Conservation (phyloP, 1,140 invertebrate species). For the Brachionus plicatilis region DNA sequence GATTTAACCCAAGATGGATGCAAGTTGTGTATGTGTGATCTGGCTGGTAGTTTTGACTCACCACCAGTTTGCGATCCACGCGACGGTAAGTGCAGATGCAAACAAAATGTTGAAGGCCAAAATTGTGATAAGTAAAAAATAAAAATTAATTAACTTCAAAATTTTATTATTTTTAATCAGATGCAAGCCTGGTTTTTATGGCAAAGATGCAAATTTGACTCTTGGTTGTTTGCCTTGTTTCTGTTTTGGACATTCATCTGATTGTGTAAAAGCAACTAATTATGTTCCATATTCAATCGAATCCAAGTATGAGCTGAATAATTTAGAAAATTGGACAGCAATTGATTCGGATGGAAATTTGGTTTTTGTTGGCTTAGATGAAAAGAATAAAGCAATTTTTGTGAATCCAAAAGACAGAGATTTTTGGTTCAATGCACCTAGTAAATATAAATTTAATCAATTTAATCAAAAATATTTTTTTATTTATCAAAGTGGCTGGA, state of each 20-base stretch:
- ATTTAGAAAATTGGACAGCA: constrained; percentile 46
- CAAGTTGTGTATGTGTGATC: constrained; percentile 78
- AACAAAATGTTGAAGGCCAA: constrained; percentile 42
- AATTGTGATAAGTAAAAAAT: constrained; percentile 53
- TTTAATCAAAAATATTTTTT: not conserved
- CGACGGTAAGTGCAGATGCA: constrained; percentile 57
- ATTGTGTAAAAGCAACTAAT: constrained; percentile 75
- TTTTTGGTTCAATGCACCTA: constrained; percentile 27
- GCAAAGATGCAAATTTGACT: constrained; percentile 76
- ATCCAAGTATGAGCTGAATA: not conserved
- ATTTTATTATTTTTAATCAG: not conserved
- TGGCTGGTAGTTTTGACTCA: constrained; percentile 67
- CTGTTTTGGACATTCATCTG: constrained; percentile 92
- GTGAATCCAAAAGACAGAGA: not conserved
- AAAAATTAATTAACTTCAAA: not conserved
- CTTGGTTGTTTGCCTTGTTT: constrained; percentile 98
- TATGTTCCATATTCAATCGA: constrained; percentile 64
- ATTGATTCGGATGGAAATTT: constrained; percentile 3
- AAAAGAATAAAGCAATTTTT: not conserved
- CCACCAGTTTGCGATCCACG: constrained; percentile 73
- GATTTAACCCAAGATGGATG: constrained; percentile 70
- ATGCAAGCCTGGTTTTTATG: constrained; percentile 93
- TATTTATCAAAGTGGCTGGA: not conserved
- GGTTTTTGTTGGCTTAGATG: not conserved
- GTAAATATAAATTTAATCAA: not conserved